Conservation (phyloP, 2,888 invertebrate species). For the Polylopha cassiicola region DNA sequence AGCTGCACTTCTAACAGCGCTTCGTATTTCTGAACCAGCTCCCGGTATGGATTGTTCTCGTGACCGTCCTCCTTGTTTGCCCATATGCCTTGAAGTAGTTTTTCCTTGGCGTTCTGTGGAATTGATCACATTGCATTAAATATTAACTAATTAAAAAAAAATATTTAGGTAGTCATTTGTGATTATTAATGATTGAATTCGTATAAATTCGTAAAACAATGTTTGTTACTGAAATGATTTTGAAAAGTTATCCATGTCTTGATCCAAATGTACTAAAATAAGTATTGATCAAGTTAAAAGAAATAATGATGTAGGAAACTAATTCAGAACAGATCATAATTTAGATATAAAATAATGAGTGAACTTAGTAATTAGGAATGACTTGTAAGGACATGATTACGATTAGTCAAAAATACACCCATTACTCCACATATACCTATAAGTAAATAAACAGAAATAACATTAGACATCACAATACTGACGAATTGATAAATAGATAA, state of each 20-base stretch:
- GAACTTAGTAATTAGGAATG: slow-evolving; percentile 12
- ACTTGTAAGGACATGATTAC: slow-evolving; percentile 15
- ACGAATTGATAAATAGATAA: no score
- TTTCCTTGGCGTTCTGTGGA: slow-evolving; percentile 73
- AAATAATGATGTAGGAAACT: slow-evolving; percentile 9
- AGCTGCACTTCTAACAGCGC: slow-evolving; percentile 87
- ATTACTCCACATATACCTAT: slow-evolving; percentile 47
- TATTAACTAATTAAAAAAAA: no score
- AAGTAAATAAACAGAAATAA: slow-evolving; percentile 18
- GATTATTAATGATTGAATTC: no score
- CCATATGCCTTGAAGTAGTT: slow-evolving; percentile 72
- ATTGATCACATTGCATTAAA: no score
- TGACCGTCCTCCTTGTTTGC: slow-evolving; percentile 72
- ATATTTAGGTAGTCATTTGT: no score
- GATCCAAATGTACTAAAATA: slow-evolving; percentile 7
- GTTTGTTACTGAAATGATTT: slow-evolving; percentile 16
- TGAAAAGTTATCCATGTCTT: slow-evolving; percentile 5
- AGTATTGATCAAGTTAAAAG: slow-evolving; percentile 5
- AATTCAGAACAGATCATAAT: slow-evolving; percentile 7
- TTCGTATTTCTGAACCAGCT: slow-evolving; percentile 90
- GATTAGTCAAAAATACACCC: slow-evolving; percentile 69
- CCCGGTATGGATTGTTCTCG: slow-evolving; percentile 86
- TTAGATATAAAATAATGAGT: slow-evolving; percentile 3
- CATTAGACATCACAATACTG: slow-evolving; percentile 17
- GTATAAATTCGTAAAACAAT: no score